These are phyloP conservation scores for Adelognathus sp. DNA, from an alignment of 2,888 invertebrate genomes.

Conservation along the genomic window DNA sequence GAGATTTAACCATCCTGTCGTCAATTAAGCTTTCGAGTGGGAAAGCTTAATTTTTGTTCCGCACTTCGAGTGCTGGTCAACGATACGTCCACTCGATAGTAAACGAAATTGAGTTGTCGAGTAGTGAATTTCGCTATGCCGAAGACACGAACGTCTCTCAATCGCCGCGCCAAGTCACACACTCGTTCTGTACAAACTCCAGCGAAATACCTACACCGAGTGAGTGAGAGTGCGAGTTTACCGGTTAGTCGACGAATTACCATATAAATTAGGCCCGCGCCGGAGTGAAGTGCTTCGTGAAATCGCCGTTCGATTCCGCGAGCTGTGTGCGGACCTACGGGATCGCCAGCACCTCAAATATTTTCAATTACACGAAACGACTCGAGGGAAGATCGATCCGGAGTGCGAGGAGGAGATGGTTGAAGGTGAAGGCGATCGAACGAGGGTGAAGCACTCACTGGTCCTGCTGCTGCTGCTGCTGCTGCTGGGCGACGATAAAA, in stretches of 20 bases:
- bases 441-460: constrained; percentile 11
- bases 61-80: neutral
- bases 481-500: constrained; percentile 29
- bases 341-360: constrained; percentile 65
- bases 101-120: constrained; percentile 39
- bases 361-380: constrained; percentile 71
- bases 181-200: neutral
- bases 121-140: constrained; percentile 32
- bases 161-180: constrained; percentile 20
- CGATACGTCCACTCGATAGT: constrained; percentile 6
- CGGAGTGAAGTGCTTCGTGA: constrained; percentile 46
- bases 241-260: constrained; percentile 70
- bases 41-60: constrained; percentile 30
- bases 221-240: constrained; percentile 46
- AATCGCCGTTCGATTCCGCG: constrained; percentile 39
- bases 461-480: too few species aligned
- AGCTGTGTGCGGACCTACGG: constrained; percentile 32
- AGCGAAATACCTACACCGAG: constrained; percentile 21
- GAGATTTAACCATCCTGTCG: neutral
- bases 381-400: constrained; percentile 50
- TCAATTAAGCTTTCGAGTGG: constrained; percentile 32
- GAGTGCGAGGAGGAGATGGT: constrained; percentile 19
- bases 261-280: constrained; percentile 76
- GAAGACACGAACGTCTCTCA: constrained; percentile 46
- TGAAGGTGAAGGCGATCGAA: constrained; percentile 7